phyloP scores from a whole-genome alignment of 2,888 invertebrate species.

The Tuberolachnus salignus region DNA sequence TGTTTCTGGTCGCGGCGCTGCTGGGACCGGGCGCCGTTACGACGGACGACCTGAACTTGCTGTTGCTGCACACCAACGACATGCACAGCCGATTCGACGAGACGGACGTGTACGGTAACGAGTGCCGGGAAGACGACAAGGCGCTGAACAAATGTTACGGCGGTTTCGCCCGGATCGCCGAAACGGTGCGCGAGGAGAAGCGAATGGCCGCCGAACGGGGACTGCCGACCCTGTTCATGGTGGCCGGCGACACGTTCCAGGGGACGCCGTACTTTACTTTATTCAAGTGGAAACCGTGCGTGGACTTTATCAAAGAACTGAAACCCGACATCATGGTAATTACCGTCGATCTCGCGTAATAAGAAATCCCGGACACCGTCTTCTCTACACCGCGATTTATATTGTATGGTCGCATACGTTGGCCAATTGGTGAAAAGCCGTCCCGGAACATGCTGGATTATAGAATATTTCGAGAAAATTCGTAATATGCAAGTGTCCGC shows the following conservation, averaged over 20 bases:
- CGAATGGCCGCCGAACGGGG: constrained; percentile 66
- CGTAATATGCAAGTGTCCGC: too few species aligned
- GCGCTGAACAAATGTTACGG: constrained; percentile 72
- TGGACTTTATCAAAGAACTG: constrained; percentile 79
- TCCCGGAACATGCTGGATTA: too few species aligned
- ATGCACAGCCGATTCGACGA: constrained; percentile 76
- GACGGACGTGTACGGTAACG: constrained; percentile 69
- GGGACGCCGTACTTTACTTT: constrained; percentile 87
- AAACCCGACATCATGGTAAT: constrained; percentile 83
- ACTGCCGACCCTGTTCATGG: constrained; percentile 77
- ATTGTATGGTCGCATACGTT: too few species aligned
- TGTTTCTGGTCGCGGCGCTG: neutral
- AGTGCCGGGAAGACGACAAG: constrained; percentile 66
- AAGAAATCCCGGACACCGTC: neutral
- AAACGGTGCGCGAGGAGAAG: constrained; percentile 66
- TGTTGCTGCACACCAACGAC: constrained; percentile 88
- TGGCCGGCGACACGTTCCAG: constrained; percentile 91
- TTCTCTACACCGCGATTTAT: neutral
- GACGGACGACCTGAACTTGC: constrained; percentile 67
- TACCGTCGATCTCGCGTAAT: too few species aligned
- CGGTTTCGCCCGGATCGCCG: constrained; percentile 77
- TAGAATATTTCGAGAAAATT: too few species aligned
- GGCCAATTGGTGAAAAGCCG: too few species aligned
- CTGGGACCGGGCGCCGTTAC: constrained; percentile 26
- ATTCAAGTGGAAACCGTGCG: constrained; percentile 80